A percentile compares a stretch with the other conserved stretches of the same genome.
These are phyloP conservation scores for Apomyelois bistriatella DNA, from an alignment of 2,888 invertebrate genomes.

Conservation along the genomic window DNA sequence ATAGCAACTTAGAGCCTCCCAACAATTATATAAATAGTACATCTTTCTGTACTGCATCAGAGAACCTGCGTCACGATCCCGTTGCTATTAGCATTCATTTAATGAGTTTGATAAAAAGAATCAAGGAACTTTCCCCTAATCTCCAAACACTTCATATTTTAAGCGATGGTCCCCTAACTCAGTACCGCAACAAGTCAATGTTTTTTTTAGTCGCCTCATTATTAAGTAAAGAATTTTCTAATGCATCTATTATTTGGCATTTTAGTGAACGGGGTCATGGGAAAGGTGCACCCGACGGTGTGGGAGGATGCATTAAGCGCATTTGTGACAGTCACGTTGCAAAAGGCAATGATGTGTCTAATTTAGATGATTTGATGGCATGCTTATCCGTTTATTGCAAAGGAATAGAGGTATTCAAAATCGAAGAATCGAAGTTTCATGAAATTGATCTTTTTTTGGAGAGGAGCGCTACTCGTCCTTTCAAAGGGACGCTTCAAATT, in stretches of 20 bases:
- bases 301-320: slow-evolving; percentile 13
- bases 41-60: neutral
- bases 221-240: neutral
- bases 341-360: slow-evolving; percentile 11
- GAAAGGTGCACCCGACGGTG: slow-evolving; percentile 18
- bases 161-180: neutral
- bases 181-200: neutral
- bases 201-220: neutral
- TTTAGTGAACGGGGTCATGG: slow-evolving; percentile 16
- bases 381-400: neutral
- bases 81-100: slow-evolving; percentile 9
- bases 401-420: neutral
- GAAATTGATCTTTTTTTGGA: neutral
- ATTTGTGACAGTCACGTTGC: slow-evolving; percentile 13
- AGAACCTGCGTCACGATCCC: slow-evolving; percentile 1
- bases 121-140: slow-evolving; percentile 4
- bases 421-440: neutral
- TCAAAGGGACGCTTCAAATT: neutral
- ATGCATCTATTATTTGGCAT: slow-evolving; percentile 15
- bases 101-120: neutral
- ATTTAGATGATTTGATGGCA: slow-evolving; percentile 5
- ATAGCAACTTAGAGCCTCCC: neutral
- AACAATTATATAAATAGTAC: neutral
- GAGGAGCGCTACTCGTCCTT: neutral
- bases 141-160: slow-evolving; percentile 11